phyloP scores from a whole-genome alignment of 2,888 invertebrate species.

The Shargacucullia verbasci region DNA sequence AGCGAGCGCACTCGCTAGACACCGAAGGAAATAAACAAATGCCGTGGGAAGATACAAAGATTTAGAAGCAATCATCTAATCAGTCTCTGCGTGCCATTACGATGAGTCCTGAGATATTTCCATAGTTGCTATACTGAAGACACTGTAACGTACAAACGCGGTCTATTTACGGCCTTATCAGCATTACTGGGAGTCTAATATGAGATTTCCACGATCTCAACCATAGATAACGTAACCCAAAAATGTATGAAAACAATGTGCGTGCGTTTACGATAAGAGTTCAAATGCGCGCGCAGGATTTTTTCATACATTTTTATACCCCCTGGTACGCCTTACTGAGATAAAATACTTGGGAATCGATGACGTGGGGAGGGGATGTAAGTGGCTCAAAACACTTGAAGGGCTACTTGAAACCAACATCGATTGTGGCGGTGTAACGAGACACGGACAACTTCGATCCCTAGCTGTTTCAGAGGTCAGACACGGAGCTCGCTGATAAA shows the following conservation, averaged over 20 bases:
- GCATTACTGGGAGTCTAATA: conserved; percentile 4
- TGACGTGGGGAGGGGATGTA: not conserved
- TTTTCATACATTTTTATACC: too few species aligned
- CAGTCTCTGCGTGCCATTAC: conserved; percentile 32
- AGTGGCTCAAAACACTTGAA: not conserved
- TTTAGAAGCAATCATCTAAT: conserved; percentile 40
- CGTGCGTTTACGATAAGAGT: too few species aligned
- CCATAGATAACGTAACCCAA: too few species aligned
- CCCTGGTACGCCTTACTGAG: not conserved
- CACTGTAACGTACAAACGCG: conserved; percentile 7
- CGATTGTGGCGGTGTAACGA: too few species aligned
- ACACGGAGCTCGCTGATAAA: too few species aligned
- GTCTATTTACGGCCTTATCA: conserved; percentile 5
- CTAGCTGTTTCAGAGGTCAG: too few species aligned
- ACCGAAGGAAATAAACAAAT: not conserved
- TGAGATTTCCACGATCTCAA: too few species aligned
- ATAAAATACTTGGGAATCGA: not conserved
- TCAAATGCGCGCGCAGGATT: too few species aligned
- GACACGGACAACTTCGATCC: too few species aligned
- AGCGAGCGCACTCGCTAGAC: too few species aligned
- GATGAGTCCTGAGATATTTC: conserved; percentile 22
- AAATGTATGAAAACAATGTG: too few species aligned
- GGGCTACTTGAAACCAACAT: not conserved
- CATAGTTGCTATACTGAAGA: not conserved
- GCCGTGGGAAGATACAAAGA: conserved; percentile 41